phyloP scores from a whole-genome alignment of 23 tunicate species.

The Aplidium turbinatum region DNA sequence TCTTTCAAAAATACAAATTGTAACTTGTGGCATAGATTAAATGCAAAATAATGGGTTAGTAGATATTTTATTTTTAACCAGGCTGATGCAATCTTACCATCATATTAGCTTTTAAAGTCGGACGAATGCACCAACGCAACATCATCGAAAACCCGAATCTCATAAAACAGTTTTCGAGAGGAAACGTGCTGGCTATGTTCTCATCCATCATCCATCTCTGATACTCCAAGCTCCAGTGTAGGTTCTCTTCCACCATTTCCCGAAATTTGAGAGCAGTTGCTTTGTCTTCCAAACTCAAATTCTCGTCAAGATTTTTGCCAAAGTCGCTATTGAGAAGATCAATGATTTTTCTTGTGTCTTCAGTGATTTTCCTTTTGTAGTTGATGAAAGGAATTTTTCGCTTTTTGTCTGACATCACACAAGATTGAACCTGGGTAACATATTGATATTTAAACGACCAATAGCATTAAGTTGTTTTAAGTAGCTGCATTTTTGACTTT shows the following conservation, averaged over 20 bases:
- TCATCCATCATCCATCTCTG: constrained; percentile 47
- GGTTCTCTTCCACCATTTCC: constrained; percentile 39
- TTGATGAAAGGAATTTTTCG: constrained; percentile 55
- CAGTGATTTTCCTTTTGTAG: constrained; percentile 41
- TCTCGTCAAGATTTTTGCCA: constrained; percentile 20
- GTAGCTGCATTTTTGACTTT: not conserved
- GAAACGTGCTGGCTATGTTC: not conserved
- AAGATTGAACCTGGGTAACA: constrained; percentile 1
- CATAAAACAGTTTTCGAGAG: constrained; percentile 18
- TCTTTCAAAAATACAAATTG: no score
- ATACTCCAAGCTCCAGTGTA: constrained; percentile 48
- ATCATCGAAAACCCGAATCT: constrained; percentile 8
- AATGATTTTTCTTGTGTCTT: constrained; percentile 43
- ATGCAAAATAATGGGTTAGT: no score
- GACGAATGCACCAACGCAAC: not conserved
- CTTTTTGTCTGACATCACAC: constrained; percentile 31
- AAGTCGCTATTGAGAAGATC: constrained; percentile 27
- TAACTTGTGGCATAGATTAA: no score
- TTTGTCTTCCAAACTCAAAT: constrained; percentile 36
- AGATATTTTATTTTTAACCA: no score
- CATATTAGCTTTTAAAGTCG: no score
- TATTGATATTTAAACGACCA: not conserved
- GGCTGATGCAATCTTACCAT: no score
- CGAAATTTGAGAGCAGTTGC: constrained; percentile 37
- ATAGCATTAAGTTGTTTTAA: not conserved